Base-by-base conservation (phyloP, 2,113 vertebrate species). In the Tretioscincus oriximinensis region DNA sequence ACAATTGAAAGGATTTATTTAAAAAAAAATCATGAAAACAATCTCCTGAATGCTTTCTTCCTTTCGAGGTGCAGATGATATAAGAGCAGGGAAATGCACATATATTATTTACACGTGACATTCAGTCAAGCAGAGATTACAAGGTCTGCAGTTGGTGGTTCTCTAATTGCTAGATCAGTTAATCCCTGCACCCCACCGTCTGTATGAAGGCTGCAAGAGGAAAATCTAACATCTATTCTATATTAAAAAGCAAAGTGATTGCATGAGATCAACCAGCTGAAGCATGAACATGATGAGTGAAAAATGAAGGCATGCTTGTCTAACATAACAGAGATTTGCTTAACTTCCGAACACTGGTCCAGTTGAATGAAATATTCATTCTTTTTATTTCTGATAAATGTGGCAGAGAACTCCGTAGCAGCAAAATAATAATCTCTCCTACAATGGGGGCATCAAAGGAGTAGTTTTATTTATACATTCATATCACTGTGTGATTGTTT, bases 61-160 rank as follows among this genome's bases (percentile, higher is more conserved):
- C 22, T 60, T 47, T 58, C 22, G 67, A 9, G 61, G 11, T 78
- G 1, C 1, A 35, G 54, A 71, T 35, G 4, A 58, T 29, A 41
- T 41, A 35, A 22, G 51, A 81, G 73, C 35, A 61, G 54, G 41
- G 21, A 76, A 70, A 84, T 76, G 5, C 2, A 29, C 58, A 82
- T 86, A 29, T 31, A 88, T 79, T 84, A 68, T 51, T 74, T 80
- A 85, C 72, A 51, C 31, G 21, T 84, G 47, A 80, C 76, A 80
- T 65, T 85, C 8, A 24, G 29, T 63, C 71, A 76, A 76, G 58
- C 29, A 41, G 41, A 31, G 24, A 79, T 86, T 76, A 82, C 49
- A 83, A 84, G 20, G 9, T 47, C 82, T 82, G 49, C 41, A 68
- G 28, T n/a, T 61, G 4, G 20, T 77, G 76, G 8, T 83, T 0